Percentiles rank a stretch among this genome's conserved stretches.
Evolutionary conservation across 2,797 vertebrate genomes (phyloP).

Genomic region (Caiman crocodilus): DNA sequence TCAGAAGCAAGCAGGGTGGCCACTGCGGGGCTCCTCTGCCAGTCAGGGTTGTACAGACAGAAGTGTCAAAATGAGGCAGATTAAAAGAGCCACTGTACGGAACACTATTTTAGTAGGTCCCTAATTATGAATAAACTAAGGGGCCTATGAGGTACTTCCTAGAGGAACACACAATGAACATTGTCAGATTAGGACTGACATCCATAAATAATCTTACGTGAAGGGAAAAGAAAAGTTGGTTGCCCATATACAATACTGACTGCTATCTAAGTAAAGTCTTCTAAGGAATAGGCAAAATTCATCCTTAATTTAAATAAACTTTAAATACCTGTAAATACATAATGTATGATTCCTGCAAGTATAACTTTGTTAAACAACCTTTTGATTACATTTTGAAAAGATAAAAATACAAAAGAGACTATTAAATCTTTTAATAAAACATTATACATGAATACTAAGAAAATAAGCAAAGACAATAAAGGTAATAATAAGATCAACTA

Average conservation of each 20-base stretch:
- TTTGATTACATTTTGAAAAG: neutral
- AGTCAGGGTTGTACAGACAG: too few species aligned
- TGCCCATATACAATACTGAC: neutral
- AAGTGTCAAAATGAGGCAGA: too few species aligned
- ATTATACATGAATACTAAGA: neutral
- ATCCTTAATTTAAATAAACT: neutral
- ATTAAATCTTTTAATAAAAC: neutral
- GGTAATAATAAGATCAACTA: neutral
- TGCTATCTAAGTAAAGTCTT: neutral
- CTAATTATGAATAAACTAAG: neutral
- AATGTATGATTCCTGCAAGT: neutral
- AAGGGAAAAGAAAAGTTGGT: neutral
- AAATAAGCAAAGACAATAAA: neutral
- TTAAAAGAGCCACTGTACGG: too few species aligned
- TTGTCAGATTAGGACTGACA: neutral
- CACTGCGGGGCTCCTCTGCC: too few species aligned
- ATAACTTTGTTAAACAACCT: neutral
- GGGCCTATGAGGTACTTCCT: neutral
- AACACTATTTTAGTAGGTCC: too few species aligned
- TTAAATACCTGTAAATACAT: neutral
- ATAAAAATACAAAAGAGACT: neutral
- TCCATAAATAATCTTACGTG: neutral
- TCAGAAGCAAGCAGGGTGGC: too few species aligned
- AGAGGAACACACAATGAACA: neutral
- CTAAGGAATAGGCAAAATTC: neutral